phyloP scores from a whole-genome alignment of 2,888 invertebrate genomes.

The Apamea crenata region DNA sequence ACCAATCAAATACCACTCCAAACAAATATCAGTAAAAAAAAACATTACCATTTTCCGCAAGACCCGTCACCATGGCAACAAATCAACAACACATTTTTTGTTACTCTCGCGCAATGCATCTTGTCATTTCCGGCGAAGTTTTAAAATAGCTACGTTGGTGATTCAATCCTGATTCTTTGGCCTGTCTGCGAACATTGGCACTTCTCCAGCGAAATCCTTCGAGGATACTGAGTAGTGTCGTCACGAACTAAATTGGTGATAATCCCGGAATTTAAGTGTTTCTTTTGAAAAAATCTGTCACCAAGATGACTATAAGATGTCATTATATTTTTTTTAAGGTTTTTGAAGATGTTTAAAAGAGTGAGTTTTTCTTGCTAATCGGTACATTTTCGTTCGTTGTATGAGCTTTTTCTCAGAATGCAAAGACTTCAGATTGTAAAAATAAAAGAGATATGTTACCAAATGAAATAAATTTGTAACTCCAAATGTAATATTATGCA shows the following conservation, averaged over 20 bases:
- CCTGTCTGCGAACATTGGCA: constrained; percentile 62
- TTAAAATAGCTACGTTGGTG: constrained; percentile 60
- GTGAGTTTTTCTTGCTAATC: constrained; percentile 24
- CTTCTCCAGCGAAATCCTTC: constrained; percentile 57
- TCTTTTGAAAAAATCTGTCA: constrained; percentile 14
- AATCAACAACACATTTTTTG: constrained; percentile 23
- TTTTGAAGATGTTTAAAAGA: constrained; percentile 10
- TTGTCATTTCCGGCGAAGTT: constrained; percentile 58
- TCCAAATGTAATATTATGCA: background rate
- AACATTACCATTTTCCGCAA: background rate
- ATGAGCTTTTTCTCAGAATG: background rate
- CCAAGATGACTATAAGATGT: constrained; percentile 10
- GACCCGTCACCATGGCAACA: constrained; percentile 37
- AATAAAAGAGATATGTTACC: background rate
- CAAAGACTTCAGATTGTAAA: background rate
- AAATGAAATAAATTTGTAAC: background rate
- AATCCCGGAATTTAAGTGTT: constrained; percentile 25
- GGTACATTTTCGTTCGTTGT: background rate
- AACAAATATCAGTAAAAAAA: background rate
- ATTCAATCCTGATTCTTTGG: constrained; percentile 66
- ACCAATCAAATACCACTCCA: background rate
- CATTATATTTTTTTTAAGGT: constrained; percentile 17
- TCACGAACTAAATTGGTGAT: constrained; percentile 53
- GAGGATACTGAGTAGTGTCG: constrained; percentile 61
- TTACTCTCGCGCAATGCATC: constrained; percentile 43